Evolutionary conservation across 2,113 vertebrate genomes (phyloP), one percentile per base, ranked within the genome.

Genomic region (Acanthisitta chloris): DNA sequence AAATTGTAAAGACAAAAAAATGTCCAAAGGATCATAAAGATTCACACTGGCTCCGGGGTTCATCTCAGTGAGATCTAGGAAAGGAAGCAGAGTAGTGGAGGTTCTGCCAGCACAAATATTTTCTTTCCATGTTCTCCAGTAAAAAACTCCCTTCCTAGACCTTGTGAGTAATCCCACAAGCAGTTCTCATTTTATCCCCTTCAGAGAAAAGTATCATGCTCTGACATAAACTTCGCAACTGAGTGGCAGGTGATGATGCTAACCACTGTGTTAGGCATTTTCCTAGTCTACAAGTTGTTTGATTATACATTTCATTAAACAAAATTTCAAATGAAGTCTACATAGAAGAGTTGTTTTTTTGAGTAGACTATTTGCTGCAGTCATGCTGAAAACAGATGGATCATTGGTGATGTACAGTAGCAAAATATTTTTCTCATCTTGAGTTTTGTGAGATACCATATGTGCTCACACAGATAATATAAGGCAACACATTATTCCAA

Each of bases 371-470:
- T 77, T 71, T 81, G 49, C 64, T 45, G 33, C 36, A 54, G 17
- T 72, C 40, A 24, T n/a, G 11, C 69, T 74, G 38, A 70, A 62
- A 92, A 84, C 84, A 86, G 40, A 71, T 61, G 74, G 31, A 70
- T 89, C 43, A 33, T 19, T 4, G 5, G 28, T 73, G 86, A 78
- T 34, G 45, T 59, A 67, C 58, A 46, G 59, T 49, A 58, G 91
- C 59, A 78, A 94, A 92, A 92, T 28, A 64, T n/a, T 95, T 76
- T 38, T 79, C 61, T 73, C n/a, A 28, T 94, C 62, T 48, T 88
- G 15, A 94, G 36, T 92, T 84, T 94, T 59, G 18, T 92, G 36
- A 79, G 61, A n/a, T 88, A 90, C 23, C 26, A 18, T 79, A 90
- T 77, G 66, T 92, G 67, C n/a, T 77, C 36, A 12, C 1, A 1